Conservation (phyloP, 2,113 vertebrate species). For the Notothenia coriiceps region DNA sequence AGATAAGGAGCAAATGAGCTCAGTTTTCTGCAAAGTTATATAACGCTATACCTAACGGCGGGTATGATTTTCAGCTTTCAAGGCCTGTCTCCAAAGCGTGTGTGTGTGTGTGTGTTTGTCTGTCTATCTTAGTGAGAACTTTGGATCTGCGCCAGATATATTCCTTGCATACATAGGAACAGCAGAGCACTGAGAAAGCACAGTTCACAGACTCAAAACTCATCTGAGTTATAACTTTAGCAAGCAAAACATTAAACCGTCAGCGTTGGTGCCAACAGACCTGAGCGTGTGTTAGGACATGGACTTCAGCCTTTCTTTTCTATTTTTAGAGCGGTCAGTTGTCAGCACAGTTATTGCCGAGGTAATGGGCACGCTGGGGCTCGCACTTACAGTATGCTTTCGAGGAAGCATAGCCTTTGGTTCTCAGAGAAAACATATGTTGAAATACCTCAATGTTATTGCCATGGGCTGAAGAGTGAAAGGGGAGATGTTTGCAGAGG, state of each 20-base stretch:
- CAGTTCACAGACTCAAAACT: conserved; percentile 26
- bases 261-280: too few species aligned
- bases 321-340: conserved; percentile 49
- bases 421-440: conserved; percentile 17
- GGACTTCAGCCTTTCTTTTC: conserved; percentile 18
- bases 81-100: conserved; percentile 37
- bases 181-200: conserved; percentile 23
- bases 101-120: conserved; percentile 40
- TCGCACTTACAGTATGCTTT: conserved; percentile 58
- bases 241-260: too few species aligned
- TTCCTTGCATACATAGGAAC: conserved; percentile 1
- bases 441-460: conserved; percentile 29
- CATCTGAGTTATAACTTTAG: conserved; percentile 43
- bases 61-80: conserved; percentile 63
- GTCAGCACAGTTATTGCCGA: conserved; percentile 26
- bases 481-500: conserved; percentile 19
- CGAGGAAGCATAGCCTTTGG: conserved; percentile 53
- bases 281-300: neutral
- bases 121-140: conserved; percentile 45
- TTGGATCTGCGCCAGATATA: conserved; percentile 59
- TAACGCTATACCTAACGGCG: conserved; percentile 61
- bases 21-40: conserved; percentile 64
- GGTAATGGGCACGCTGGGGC: conserved; percentile 17
- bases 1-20: conserved; percentile 66
- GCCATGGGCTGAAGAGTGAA: conserved; percentile 11